A percentile compares a stretch with the other conserved stretches of the same genome.
Conservation (phyloP, 1,140 invertebrate genomes). For the Eueides isabella region DNA sequence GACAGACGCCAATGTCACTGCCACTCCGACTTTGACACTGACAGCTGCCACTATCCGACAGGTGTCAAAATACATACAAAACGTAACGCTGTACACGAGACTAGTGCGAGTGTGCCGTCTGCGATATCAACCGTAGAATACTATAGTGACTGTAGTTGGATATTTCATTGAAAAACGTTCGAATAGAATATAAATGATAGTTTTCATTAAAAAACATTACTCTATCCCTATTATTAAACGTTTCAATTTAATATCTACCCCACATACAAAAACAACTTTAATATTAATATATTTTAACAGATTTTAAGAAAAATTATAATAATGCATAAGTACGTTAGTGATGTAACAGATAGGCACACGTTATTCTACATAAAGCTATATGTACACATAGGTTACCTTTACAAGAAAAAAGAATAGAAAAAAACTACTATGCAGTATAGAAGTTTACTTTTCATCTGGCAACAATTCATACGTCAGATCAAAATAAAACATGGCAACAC, state of each 20-base stretch:
- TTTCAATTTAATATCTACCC: too few relatives aligned
- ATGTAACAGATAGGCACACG: constrained; percentile 59
- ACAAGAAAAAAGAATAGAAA: neutral
- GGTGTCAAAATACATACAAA: constrained; percentile 48
- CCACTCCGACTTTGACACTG: constrained; percentile 12
- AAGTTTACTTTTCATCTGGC: neutral
- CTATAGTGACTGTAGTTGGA: neutral
- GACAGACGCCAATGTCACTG: neutral
- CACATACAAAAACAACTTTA: neutral
- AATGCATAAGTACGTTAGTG: constrained; percentile 15
- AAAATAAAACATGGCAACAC: constrained; percentile 7
- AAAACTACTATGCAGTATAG: neutral
- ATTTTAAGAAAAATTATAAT: neutral
- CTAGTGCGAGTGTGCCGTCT: constrained; percentile 59
- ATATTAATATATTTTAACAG: neutral
- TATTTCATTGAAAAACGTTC: neutral
- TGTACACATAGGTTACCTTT: constrained; percentile 44
- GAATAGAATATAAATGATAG: neutral
- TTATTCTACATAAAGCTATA: constrained; percentile 71
- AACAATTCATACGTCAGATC: neutral
- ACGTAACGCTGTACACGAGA: constrained; percentile 75
- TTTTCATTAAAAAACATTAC: neutral
- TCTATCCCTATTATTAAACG: neutral
- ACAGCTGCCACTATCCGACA: neutral
- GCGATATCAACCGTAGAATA: neutral